Percentiles rank a stretch among this genome's conserved stretches.
phyloP scores from a whole-genome alignment of 1,140 invertebrate genomes.

The Nymphalis io region DNA sequence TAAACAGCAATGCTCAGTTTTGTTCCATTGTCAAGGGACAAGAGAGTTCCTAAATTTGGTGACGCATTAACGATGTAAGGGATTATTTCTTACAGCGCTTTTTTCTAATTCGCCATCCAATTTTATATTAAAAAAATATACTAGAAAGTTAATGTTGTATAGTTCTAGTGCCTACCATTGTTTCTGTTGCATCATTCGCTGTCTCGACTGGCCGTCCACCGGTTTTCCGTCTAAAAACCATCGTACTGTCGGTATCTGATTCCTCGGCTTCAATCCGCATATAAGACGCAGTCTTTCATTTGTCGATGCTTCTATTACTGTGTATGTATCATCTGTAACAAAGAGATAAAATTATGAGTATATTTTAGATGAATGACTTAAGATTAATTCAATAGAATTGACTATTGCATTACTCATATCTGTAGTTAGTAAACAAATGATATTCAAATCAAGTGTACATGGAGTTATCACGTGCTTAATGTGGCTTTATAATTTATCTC shows the following conservation, averaged over 20 bases:
- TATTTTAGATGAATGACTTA: too few species aligned
- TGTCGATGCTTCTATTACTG: conserved; percentile 50
- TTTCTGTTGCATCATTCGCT: conserved; percentile 50
- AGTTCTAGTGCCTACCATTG: conserved; percentile 52
- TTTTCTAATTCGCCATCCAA: background rate
- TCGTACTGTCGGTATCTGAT: conserved; percentile 43
- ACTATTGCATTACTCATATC: too few species aligned
- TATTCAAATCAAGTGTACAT: too few species aligned
- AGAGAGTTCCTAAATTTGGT: too few species aligned
- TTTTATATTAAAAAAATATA: background rate
- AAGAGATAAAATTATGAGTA: conserved; percentile 15
- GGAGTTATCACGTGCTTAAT: too few species aligned
- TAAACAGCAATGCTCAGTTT: too few species aligned
- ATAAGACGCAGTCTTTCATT: conserved; percentile 62
- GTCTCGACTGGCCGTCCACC: conserved; percentile 45
- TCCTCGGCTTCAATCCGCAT: conserved; percentile 56
- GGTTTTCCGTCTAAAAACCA: conserved; percentile 65
- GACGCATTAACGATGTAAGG: too few species aligned
- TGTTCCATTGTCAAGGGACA: too few species aligned
- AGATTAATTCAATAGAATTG: too few species aligned
- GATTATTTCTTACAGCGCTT: too few species aligned
- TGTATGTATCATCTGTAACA: conserved; percentile 62
- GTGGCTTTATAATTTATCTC: too few species aligned
- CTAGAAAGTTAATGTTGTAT: background rate
- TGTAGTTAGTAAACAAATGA: too few species aligned